phyloP scores from a whole-genome alignment of 2,888 invertebrate species.

The Hypomecis punctinalis region DNA sequence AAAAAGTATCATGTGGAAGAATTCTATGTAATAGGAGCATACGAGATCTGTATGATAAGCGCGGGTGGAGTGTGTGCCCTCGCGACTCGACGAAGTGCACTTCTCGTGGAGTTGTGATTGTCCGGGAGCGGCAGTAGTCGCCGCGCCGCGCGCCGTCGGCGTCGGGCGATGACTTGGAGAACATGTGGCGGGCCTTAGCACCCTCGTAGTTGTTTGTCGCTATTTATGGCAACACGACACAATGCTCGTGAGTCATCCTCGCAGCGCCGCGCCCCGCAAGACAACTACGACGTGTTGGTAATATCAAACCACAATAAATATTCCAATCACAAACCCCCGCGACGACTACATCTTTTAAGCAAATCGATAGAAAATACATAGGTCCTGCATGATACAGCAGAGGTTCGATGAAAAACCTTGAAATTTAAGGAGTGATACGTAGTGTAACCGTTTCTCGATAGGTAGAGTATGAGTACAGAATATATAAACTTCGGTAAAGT shows the following conservation, averaged over 20 bases:
- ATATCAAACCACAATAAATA: conserved; percentile 58
- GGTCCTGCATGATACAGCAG: conserved; percentile 8
- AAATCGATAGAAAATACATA: conserved; percentile 25
- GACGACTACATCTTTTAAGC: conserved; percentile 23
- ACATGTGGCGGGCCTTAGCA: conserved; percentile 57
- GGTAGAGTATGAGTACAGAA: not conserved
- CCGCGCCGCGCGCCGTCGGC: conserved; percentile 21
- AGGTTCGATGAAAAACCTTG: conserved; percentile 15
- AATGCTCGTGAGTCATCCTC: conserved; percentile 66
- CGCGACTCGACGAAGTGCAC: conserved; percentile 63
- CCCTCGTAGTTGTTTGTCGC: conserved; percentile 61
- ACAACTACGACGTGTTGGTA: conserved; percentile 55
- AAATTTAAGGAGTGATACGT: not conserved
- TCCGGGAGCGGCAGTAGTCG: conserved; percentile 53
- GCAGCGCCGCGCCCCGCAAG: conserved; percentile 43
- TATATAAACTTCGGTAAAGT: too few relatives aligned
- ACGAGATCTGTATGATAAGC: conserved; percentile 55
- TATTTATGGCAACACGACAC: conserved; percentile 72
- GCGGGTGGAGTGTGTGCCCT: conserved; percentile 59
- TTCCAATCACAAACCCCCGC: conserved; percentile 53
- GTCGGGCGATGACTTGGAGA: conserved; percentile 54
- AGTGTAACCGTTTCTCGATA: not conserved
- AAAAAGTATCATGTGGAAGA: conserved; percentile 44
- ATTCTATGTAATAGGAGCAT: conserved; percentile 53
- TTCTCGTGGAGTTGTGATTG: conserved; percentile 70